Conservation (phyloP, 92 coral and sea anemone genomes). For the Anthopleura xanthogrammica region DNA sequence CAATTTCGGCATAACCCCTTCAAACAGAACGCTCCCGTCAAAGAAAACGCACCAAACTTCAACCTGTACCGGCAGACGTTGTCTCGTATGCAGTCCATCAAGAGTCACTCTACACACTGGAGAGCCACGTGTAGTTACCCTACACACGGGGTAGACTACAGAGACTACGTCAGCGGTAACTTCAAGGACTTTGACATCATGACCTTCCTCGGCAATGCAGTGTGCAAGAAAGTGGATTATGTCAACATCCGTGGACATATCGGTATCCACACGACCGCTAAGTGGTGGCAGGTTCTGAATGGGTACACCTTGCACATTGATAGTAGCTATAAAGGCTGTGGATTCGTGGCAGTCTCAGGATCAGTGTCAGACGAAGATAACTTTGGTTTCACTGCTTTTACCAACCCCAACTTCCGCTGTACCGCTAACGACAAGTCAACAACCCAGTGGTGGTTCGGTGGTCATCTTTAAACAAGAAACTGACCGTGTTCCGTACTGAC, state of each 20-base stretch:
- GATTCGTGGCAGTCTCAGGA: conserved; percentile 46
- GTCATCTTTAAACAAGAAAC: conserved; percentile 35
- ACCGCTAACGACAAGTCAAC: conserved; percentile 27
- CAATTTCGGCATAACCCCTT: too few relatives aligned
- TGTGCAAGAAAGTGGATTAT: conserved; percentile 57
- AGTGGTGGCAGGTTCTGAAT: conserved; percentile 45
- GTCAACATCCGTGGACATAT: conserved; percentile 59
- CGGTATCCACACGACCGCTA: conserved; percentile 37
- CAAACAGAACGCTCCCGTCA: conserved; percentile 31
- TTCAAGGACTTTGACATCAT: conserved; percentile 51
- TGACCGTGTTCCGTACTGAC: neutral
- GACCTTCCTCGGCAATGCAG: conserved; percentile 19
- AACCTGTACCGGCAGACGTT: conserved; percentile 32
- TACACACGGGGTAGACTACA: conserved; percentile 53
- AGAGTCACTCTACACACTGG: conserved; percentile 52
- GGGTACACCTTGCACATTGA: conserved; percentile 30
- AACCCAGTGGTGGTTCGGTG: conserved; percentile 70
- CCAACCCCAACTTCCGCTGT: conserved; percentile 70
- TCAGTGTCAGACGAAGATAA: conserved; percentile 58
- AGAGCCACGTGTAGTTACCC: conserved; percentile 65
- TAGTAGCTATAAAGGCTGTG: conserved; percentile 43
- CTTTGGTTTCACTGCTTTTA: conserved; percentile 22
- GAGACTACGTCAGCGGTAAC: conserved; percentile 56
- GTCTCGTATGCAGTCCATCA: conserved; percentile 32
- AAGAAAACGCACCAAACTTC: conserved; percentile 47